Base-by-base conservation (phyloP, 2,113 vertebrate genomes). In the Fregetta grallaria region DNA sequence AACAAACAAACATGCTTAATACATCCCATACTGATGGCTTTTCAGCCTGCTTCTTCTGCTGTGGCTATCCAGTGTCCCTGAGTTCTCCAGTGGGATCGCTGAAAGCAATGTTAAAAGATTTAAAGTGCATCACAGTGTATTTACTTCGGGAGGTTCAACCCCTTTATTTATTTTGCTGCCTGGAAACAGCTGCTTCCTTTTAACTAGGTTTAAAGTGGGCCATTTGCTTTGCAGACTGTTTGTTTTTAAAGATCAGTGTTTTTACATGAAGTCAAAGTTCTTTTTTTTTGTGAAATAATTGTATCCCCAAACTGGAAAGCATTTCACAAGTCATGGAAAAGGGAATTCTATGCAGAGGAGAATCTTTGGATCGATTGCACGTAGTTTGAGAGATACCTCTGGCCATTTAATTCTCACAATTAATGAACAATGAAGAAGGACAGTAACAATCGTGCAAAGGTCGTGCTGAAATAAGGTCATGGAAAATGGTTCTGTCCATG, bases 11-110 rank as follows among this genome's bases (percentile, higher is more conserved):
- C 25, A 53, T 91, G 49, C 21, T 86, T 50, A 78, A 71, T 89
- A n/a, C 53, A 87, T 78, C 17, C 6, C 2, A 2, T 61, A 30
- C 34, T 91, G 53, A 94, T 91, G 76, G 49, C 53, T 95, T 95
- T 97, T 92, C 92, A 94, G n/a, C 20, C 80, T 97, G 92, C 32
- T 91, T 2, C 42, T 91, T 94, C 66, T 92, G 34, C 61, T 87
- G 61, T 53, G 45, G 30, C 38, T 61, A 11, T 81, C 52, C 62
- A 75, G 36, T n/a, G 49, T 53, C 61, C 52, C 56, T 5, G 22
- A 11, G 22, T 44, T 81, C 44, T 84, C 62, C 92, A 94, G 49
- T 15, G 68, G 40, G 70, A 79, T 70, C 2, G 1, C 45, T 70
- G 62, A 61, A 94, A 89, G 66, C 49, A 78, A 36, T 32, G 30